Evolutionary conservation across 2,797 vertebrate genomes (phyloP).

Genomic region (Lycodopsis pacificus): DNA sequence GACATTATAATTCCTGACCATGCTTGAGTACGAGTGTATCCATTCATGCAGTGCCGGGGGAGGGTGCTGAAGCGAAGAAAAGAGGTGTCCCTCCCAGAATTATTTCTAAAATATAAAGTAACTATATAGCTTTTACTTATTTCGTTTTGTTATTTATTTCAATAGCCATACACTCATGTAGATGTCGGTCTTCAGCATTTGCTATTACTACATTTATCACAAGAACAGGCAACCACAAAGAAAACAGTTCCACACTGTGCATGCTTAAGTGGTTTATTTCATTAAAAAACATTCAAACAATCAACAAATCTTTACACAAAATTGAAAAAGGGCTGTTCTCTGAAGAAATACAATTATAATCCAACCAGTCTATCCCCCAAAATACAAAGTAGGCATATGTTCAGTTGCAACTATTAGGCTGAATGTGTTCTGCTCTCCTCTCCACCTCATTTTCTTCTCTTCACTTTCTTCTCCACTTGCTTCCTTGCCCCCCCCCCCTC

Average conservation of each 20-base stretch:
- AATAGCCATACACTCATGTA: no score
- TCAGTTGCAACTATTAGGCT: not conserved
- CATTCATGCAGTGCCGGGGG: not conserved
- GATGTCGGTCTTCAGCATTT: no score
- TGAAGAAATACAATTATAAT: not conserved
- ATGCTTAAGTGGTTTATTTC: not conserved
- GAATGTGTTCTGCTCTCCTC: not conserved
- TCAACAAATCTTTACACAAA: not conserved
- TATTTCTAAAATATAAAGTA: not conserved
- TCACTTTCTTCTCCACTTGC: not conserved
- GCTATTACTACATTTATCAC: constrained; percentile 1
- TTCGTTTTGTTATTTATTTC: not conserved
- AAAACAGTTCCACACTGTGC: not conserved
- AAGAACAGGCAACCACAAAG: not conserved
- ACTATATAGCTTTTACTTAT: not conserved
- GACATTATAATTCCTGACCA: not conserved
- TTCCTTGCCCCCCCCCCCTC: not conserved
- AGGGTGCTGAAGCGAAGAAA: not conserved
- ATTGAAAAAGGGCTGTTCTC: not conserved
- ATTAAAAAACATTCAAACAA: not conserved
- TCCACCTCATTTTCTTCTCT: not conserved
- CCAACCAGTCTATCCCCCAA: not conserved
- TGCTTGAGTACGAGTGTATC: not conserved
- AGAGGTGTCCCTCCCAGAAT: no score
- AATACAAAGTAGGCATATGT: not conserved